phyloP scores from a whole-genome alignment of 2,113 vertebrate genomes.

The Heteronetta atricapilla region DNA sequence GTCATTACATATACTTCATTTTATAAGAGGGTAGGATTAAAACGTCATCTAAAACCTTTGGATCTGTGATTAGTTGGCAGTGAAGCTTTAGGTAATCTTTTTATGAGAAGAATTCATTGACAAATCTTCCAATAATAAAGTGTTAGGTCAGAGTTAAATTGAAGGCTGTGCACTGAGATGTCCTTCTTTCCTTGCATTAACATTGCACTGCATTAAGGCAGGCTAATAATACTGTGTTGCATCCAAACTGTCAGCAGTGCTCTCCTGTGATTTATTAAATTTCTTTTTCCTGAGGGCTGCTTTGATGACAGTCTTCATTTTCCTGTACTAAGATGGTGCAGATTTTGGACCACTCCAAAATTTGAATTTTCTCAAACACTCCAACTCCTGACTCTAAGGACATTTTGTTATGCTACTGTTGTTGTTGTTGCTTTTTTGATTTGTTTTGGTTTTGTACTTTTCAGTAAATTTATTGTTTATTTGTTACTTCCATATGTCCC shows the following conservation, averaged over 20 bases:
- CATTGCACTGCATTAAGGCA: not conserved
- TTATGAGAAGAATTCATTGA: not conserved
- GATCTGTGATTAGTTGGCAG: not conserved
- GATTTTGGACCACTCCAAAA: not conserved
- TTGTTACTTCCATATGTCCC: not conserved
- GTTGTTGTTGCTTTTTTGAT: too few species aligned
- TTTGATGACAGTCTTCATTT: not conserved
- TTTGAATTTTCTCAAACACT: accelerated
- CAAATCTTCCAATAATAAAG: not conserved
- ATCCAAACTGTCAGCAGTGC: not conserved
- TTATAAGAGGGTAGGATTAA: not conserved
- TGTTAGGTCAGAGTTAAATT: conserved; percentile 6
- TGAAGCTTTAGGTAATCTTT: not conserved
- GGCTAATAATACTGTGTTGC: not conserved
- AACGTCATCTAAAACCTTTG: not conserved
- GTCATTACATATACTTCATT: not conserved
- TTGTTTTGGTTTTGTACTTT: not conserved
- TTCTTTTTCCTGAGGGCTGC: not conserved
- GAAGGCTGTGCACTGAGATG: not conserved
- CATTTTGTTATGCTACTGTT: not conserved
- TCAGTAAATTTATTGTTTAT: not conserved
- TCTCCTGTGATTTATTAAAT: not conserved
- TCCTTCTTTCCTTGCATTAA: not conserved
- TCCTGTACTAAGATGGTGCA: not conserved
- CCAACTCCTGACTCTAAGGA: not conserved